phyloP scores from a whole-genome alignment of 2,113 vertebrate species.

The Pygoscelis antarcticus region DNA sequence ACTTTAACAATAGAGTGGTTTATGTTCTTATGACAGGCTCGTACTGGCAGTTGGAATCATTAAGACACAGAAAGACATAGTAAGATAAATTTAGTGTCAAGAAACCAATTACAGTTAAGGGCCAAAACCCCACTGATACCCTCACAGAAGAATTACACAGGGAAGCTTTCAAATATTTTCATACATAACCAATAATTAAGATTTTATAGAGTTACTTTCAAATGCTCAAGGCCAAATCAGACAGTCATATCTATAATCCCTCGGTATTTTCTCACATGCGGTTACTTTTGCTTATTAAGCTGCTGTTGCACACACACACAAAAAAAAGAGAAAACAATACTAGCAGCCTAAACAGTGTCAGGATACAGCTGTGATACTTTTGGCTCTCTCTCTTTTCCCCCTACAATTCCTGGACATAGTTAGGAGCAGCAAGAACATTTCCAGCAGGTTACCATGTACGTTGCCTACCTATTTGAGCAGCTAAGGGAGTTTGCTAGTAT shows the following conservation, averaged over 20 bases:
- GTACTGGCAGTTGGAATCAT: not conserved
- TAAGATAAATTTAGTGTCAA: not conserved
- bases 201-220: not conserved
- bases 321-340: not conserved
- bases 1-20: not conserved
- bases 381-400: accelerated
- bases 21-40: not conserved
- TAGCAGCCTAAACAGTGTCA: not conserved
- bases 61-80: not conserved
- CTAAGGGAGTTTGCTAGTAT: not conserved
- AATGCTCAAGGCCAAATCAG: not conserved
- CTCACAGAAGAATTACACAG: not conserved
- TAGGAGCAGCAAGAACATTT: not conserved
- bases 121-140: not conserved
- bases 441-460: not conserved
- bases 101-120: not conserved
- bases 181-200: not conserved
- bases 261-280: not conserved
- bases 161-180: not conserved
- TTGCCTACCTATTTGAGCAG: not conserved
- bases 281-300: not conserved
- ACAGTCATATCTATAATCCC: accelerated
- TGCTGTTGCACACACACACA: not conserved
- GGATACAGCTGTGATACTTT: not conserved
- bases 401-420: not conserved